These are phyloP conservation scores for Empis livida DNA, from an alignment of 2,888 invertebrate species.

Conservation along the genomic window DNA sequence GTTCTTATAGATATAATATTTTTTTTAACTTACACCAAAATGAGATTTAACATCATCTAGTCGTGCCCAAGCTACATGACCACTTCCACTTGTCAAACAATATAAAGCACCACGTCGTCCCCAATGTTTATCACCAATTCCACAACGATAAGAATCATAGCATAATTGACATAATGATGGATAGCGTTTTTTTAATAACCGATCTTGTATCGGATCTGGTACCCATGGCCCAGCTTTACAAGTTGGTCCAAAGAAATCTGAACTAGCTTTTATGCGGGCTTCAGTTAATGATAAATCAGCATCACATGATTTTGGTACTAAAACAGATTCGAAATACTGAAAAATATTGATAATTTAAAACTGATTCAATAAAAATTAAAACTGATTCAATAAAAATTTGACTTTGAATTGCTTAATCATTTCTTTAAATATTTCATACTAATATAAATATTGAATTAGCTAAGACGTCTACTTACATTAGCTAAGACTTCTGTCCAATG, in stretches of 20 bases:
- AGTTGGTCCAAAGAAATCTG: slow-evolving; percentile 61
- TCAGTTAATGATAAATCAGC: slow-evolving; percentile 54
- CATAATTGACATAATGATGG: slow-evolving; percentile 62
- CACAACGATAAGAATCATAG: slow-evolving; percentile 46
- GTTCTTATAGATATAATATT: slow-evolving; percentile 1
- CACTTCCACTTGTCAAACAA: slow-evolving; percentile 64
- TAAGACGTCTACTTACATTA: slow-evolving; percentile 47
- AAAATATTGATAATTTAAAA: slow-evolving; percentile 15
- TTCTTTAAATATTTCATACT: neutral
- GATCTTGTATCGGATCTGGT: slow-evolving; percentile 48
- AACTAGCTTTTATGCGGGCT: slow-evolving; percentile 60
- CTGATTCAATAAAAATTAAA: no score
- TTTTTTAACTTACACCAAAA: slow-evolving; percentile 44
- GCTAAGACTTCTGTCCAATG: slow-evolving; percentile 66
- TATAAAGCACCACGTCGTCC: slow-evolving; percentile 68
- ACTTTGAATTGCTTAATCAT: neutral
- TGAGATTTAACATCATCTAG: slow-evolving; percentile 52
- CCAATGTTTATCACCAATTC: slow-evolving; percentile 61
- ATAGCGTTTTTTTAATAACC: slow-evolving; percentile 51
- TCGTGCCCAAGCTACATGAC: slow-evolving; percentile 74
- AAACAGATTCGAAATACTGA: slow-evolving; percentile 59
- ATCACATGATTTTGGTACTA: slow-evolving; percentile 60
- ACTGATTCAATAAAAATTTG: neutral
- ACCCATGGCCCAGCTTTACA: slow-evolving; percentile 84
- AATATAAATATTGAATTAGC: no score